phyloP scores from a whole-genome alignment of 2,113 vertebrate genomes.

The Callipepla californica region DNA sequence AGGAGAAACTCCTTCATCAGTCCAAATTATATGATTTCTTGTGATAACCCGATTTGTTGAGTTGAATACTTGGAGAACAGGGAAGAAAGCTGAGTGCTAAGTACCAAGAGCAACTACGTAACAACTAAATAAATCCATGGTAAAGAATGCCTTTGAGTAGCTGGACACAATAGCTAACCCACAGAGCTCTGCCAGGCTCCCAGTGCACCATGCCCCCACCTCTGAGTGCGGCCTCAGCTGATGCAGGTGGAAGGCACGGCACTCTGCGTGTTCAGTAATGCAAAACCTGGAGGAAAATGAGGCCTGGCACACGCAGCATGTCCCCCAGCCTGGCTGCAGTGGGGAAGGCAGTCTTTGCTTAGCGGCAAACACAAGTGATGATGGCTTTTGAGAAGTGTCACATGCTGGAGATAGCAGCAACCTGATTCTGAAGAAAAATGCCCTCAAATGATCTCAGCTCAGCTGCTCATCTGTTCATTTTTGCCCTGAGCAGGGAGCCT shows the following conservation, averaged over 20 bases:
- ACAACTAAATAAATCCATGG: neutral
- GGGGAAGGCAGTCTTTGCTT: neutral
- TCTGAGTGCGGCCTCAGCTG: neutral
- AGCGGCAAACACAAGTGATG: neutral
- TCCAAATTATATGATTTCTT: neutral
- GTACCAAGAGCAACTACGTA: neutral
- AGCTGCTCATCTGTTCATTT: neutral
- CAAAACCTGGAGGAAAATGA: neutral
- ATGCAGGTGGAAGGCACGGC: neutral
- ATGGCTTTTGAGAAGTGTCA: neutral
- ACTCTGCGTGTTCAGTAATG: neutral
- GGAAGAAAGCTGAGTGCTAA: neutral
- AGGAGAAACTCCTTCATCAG: neutral
- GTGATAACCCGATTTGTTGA: neutral
- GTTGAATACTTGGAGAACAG: neutral
- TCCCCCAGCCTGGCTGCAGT: neutral
- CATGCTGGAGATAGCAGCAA: neutral
- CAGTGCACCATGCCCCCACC: neutral
- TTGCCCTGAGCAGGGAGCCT: neutral
- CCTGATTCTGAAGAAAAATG: neutral
- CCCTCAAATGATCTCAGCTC: neutral
- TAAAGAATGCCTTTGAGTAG: neutral
- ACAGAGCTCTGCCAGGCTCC: neutral
- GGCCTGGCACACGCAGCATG: neutral
- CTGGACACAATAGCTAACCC: neutral